Base-by-base conservation (phyloP, 2,888 invertebrate species). In the Orchestes rusci region DNA sequence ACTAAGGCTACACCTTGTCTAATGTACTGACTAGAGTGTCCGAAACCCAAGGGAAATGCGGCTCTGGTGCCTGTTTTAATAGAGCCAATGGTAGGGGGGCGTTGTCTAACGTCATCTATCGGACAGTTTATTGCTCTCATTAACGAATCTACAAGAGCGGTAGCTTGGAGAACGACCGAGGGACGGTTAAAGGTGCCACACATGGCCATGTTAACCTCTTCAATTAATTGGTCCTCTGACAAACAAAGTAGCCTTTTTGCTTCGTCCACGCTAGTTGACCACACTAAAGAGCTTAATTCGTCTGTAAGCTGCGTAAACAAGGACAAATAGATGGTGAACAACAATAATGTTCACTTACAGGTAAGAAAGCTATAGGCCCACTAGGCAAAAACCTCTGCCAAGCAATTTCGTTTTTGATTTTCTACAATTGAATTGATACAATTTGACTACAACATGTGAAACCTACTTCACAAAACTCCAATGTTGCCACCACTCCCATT, bases 381-480 rank as follows among this genome's bases (percentile, higher is more conserved):
- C 79, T 81, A 0, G 93, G 89, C 49, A 95, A 70, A 70, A 96
- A 96, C 52, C 95, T 76, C 67, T 99, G 97, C 96, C 96, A 99
- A 0, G 96, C 97, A 2, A 88, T 85, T 18, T 77, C 75, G 68
- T 96, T 96, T 41, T 80, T 80, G 10, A 74, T 73, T 33, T 87
- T 67, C 53, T 66, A 31, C 7, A 31, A 12, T 5, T 12, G 31
- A 10, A 31, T 5, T 10, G 5, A 12, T 12, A 8, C 12, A 31
- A 17, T 23, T 10, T 23, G 5, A 5, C 23, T 10, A 23, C 5
- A 7, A 10, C 10, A 23, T 23, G 5, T 5, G 7, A 15, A 17
- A 20, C 43, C 33, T 45, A 45, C 45, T 13, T 45, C 39, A 12
- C 79, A 74, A 43, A 96, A 69, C 57, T 84, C 71, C 20, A 97